Conservation (phyloP, 1,140 invertebrate species). For the Frieseomelitta varia region DNA sequence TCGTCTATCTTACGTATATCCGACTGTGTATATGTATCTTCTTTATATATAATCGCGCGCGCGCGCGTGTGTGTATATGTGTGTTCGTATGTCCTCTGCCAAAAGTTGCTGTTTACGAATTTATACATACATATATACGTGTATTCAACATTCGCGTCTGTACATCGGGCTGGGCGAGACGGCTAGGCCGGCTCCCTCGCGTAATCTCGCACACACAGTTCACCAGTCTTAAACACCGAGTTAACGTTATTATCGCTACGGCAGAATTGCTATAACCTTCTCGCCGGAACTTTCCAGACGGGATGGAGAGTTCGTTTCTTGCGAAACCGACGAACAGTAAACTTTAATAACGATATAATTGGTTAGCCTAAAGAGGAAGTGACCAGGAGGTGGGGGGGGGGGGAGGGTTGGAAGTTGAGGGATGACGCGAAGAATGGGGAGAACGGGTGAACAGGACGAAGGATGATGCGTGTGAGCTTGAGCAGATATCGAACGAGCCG, state of each 20-base stretch:
- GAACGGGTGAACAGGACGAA: neutral
- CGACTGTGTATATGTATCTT: neutral
- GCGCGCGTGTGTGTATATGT: slow-evolving; percentile 9
- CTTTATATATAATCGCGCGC: neutral
- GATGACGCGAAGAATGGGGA: no score
- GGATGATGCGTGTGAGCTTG: slow-evolving; percentile 39
- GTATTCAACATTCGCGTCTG: slow-evolving; percentile 54
- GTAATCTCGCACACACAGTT: slow-evolving; percentile 59
- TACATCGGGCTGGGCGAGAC: slow-evolving; percentile 51
- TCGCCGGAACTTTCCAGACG: slow-evolving; percentile 29
- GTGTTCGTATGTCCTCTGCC: slow-evolving; percentile 4
- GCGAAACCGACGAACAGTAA: slow-evolving; percentile 39
- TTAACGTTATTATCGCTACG: slow-evolving; percentile 69
- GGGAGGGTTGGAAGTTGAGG: no score
- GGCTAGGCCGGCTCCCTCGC: slow-evolving; percentile 27
- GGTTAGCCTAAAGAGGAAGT: slow-evolving; percentile 38
- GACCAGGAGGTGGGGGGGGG: neutral
- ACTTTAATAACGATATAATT: slow-evolving; percentile 42
- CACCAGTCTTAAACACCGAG: slow-evolving; percentile 66
- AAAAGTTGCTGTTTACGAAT: slow-evolving; percentile 23
- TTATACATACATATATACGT: slow-evolving; percentile 38
- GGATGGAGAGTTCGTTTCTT: neutral
- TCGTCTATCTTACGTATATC: slow-evolving; percentile 28
- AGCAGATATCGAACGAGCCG: slow-evolving; percentile 36
- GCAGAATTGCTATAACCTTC: slow-evolving; percentile 55